A percentile compares a stretch with the other conserved stretches of the same genome.
phyloP scores from a whole-genome alignment of 2,113 vertebrate species.

The Nyctibius bracteatus region DNA sequence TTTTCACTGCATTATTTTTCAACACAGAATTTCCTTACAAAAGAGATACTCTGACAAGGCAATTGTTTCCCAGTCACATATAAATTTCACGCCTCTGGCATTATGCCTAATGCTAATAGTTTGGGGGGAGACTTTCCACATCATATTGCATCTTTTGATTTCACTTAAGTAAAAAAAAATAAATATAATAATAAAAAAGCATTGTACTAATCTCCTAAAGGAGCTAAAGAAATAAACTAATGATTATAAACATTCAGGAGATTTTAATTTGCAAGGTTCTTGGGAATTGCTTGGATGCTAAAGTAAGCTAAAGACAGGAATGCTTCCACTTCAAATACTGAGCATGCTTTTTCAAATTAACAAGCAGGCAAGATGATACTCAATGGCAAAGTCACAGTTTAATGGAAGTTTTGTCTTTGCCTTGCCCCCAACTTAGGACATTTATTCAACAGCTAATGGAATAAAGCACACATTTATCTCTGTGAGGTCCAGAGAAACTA shows the following conservation, averaged over 20 bases:
- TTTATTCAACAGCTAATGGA: background rate
- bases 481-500: background rate
- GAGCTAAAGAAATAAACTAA: background rate
- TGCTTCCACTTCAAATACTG: background rate
- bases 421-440: background rate
- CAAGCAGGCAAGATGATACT: background rate
- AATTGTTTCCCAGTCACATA: background rate
- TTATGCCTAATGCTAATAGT: background rate
- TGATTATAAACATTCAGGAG: background rate
- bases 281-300: background rate
- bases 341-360: background rate
- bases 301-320: background rate
- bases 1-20: background rate
- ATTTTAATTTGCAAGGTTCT: background rate
- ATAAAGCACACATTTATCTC: background rate
- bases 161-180: background rate
- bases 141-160: background rate
- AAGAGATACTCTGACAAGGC: background rate
- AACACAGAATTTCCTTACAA: background rate
- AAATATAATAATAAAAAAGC: background rate
- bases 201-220: background rate
- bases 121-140: background rate
- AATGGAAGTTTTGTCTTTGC: background rate
- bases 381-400: background rate
- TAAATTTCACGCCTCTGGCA: background rate